Evolutionary conservation across 2,113 vertebrate species (phyloP).

Genomic region (Carollia perspicillata): DNA sequence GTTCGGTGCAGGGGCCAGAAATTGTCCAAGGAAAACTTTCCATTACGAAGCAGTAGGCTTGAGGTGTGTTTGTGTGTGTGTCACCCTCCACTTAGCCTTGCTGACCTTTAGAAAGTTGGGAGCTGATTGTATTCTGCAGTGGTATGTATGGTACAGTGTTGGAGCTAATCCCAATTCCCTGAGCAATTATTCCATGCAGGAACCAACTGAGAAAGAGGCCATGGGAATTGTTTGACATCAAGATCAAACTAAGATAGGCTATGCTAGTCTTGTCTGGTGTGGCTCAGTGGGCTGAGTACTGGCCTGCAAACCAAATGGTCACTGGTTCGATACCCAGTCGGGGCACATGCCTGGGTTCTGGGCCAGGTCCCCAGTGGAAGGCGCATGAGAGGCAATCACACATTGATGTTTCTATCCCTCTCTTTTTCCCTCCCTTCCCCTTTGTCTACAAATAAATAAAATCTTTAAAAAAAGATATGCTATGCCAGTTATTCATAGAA

Average conservation of each 20-base stretch:
- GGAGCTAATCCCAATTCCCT: background rate
- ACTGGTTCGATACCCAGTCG: too few relatives aligned
- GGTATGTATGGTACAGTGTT: background rate
- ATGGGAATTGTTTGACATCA: background rate
- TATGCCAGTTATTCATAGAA: background rate
- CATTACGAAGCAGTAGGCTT: background rate
- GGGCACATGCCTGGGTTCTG: too few relatives aligned
- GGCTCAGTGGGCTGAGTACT: too few relatives aligned
- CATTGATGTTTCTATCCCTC: too few relatives aligned
- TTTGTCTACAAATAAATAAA: too few relatives aligned
- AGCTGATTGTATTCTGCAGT: conserved; percentile 8
- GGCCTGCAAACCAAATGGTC: too few relatives aligned
- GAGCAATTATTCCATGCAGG: background rate
- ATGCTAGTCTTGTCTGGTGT: too few relatives aligned
- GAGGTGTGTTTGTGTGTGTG: background rate
- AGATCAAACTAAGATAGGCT: background rate
- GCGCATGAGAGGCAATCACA: too few relatives aligned
- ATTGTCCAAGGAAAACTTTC: background rate
- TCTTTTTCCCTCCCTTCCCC: too few relatives aligned
- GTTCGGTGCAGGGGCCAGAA: background rate
- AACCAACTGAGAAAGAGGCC: background rate
- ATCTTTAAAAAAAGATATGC: too few relatives aligned
- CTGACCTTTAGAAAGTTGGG: background rate
- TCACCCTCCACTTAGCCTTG: background rate
- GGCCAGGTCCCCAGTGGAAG: too few relatives aligned